Percentiles rank a stretch among this genome's conserved stretches.
phyloP scores from a whole-genome alignment of 2,888 invertebrate genomes.

The Prosapia bicincta region DNA sequence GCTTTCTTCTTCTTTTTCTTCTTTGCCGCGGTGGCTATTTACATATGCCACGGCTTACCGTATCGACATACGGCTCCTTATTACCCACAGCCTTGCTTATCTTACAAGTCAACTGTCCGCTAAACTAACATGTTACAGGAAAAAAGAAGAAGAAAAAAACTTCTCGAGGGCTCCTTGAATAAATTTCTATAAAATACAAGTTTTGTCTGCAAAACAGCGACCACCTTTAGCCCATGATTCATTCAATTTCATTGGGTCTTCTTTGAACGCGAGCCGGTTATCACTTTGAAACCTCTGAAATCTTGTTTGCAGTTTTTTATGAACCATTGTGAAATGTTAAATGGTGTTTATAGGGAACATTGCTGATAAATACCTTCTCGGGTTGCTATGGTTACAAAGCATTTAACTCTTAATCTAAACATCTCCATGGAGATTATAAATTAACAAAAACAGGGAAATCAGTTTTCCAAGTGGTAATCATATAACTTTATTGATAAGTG shows the following conservation, averaged over 20 bases:
- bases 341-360: too few species aligned
- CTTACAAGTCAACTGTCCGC: constrained; percentile 21
- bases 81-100: constrained; percentile 24
- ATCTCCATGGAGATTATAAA: too few species aligned
- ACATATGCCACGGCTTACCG: constrained; percentile 25
- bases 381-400: too few species aligned
- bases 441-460: too few species aligned
- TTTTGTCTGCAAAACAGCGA: constrained; percentile 13
- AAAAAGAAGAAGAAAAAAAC: constrained; percentile 2
- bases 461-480: too few species aligned
- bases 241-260: not conserved
- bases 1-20: constrained; percentile 19
- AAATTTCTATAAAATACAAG: constrained; percentile 25
- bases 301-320: not conserved
- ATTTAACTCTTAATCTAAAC: too few species aligned
- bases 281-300: too few species aligned
- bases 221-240: constrained; percentile 21
- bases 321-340: too few species aligned
- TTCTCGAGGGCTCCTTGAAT: constrained; percentile 9
- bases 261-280: not conserved
- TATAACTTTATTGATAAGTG: too few species aligned
- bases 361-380: too few species aligned
- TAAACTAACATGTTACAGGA: constrained; percentile 20
- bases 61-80: constrained; percentile 25
- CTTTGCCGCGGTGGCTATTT: constrained; percentile 17